These are phyloP conservation scores for Crocodylus rhombifer DNA, from an alignment of 2,797 vertebrate species.

Conservation along the genomic window DNA sequence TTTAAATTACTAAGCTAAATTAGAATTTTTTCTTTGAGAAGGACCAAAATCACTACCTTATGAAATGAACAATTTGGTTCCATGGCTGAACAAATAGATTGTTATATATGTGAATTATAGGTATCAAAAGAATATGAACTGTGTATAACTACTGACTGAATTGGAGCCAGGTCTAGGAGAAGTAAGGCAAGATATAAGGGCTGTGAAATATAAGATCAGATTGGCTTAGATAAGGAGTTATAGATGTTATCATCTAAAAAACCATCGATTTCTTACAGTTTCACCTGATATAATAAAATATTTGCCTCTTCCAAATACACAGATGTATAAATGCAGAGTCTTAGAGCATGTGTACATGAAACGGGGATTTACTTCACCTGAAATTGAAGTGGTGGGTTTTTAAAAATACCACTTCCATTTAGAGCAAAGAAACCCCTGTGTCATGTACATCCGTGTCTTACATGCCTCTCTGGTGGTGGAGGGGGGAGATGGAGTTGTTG, in stretches of 20 bases:
- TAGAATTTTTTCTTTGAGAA: not conserved
- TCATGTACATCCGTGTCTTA: too few relatives aligned
- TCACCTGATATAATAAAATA: not conserved
- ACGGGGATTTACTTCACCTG: too few relatives aligned
- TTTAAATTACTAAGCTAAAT: not conserved
- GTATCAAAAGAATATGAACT: not conserved
- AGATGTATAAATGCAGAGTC: fast-evolving
- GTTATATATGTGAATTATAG: not conserved
- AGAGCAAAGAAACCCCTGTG: too few relatives aligned
- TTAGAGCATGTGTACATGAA: not conserved
- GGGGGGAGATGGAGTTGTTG: too few relatives aligned
- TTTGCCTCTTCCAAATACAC: not conserved
- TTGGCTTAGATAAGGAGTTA: not conserved
- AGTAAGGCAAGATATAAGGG: not conserved
- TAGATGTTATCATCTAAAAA: not conserved
- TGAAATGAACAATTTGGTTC: not conserved
- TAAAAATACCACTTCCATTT: too few relatives aligned
- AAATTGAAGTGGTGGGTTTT: too few relatives aligned
- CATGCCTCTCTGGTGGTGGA: too few relatives aligned
- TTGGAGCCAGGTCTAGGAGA: fast-evolving
- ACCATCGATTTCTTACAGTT: not conserved
- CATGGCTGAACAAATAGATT: not conserved
- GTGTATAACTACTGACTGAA: not conserved
- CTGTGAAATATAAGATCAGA: not conserved
- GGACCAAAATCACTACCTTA: not conserved